These are phyloP conservation scores for Furcifer pardalis DNA, from an alignment of 2,797 vertebrate genomes.

Conservation along the genomic window DNA sequence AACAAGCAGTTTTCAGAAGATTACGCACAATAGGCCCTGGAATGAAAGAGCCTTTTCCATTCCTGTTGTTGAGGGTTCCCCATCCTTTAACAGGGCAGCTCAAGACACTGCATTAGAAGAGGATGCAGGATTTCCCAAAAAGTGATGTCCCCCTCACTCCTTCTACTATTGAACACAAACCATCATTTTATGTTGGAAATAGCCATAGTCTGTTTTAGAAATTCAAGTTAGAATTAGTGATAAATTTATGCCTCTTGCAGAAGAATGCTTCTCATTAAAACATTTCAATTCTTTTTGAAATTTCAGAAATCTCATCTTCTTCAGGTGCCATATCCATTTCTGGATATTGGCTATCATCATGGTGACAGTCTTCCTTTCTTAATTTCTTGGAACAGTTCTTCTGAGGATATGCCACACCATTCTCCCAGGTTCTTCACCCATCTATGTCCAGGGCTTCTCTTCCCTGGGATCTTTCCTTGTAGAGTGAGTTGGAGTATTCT, in stretches of 20 bases:
- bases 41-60: not conserved
- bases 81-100: not conserved
- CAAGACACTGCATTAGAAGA: not conserved
- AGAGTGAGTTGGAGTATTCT: too few species aligned
- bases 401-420: too few species aligned
- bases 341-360: too few species aligned
- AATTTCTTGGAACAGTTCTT: too few species aligned
- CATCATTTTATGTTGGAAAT: not conserved
- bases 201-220: not conserved
- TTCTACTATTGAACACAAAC: not conserved
- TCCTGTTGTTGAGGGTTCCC: not conserved
- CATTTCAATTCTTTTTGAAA: not conserved
- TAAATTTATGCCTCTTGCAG: not conserved
- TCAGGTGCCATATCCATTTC: too few species aligned
- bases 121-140: too few species aligned
- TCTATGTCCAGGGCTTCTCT: too few species aligned
- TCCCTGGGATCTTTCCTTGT: too few species aligned
- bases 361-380: too few species aligned
- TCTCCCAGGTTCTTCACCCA: too few species aligned
- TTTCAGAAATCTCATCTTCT: too few species aligned
- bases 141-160: not conserved
- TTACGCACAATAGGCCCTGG: not conserved
- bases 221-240: not conserved
- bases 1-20: not conserved
- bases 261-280: not conserved